Evolutionary conservation across 2,113 vertebrate species (phyloP), one percentile per base, ranked within the genome.

Genomic region (Pelvicachromis taeniatus): DNA sequence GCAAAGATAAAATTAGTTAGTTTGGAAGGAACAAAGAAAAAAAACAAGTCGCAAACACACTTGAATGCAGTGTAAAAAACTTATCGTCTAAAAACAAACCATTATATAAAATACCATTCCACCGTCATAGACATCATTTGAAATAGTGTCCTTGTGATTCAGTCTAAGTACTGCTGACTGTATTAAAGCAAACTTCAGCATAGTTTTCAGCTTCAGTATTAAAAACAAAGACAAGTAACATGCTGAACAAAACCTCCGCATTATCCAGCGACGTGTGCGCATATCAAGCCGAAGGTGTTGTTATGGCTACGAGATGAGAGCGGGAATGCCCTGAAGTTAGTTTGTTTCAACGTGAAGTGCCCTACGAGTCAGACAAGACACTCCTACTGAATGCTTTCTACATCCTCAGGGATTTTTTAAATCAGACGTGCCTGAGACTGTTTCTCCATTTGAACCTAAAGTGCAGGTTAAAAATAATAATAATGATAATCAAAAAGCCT

Each of bases 1-100:
- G 94, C 95, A 97, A 97, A 96, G 97, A 95, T 96, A 96, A 94
- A 96, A 93, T 96, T 96, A 96, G 96, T 96, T 95, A 95, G 96
- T 95, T 96, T 56, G 77, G 81, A 92, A 87, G 90, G 91, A 96
- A 96, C 95, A 94, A 65, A 95, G 94, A 35, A 29, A 4, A 7
- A 23, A 55, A 59, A 33, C 96, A 95, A 97, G 96, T 96, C 95
- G 94, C 91, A 87, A 93, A 97, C 96, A 95, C 93, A 96, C 90
- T 96, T 96, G 93, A 97, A 92, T 86, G 90, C 93, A 90, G 90
- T 87, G 92, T 95, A 95, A 94, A 96, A 96, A 93, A 92, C 87
- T 90, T 80, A 87, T 91, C 29, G 26, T 95, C 94, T 91, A 95
- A 96, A 95, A 94, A 93, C 90, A 90, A 91, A 92, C 91, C 77